These are phyloP conservation scores for Lycocerus yunnanus DNA, from an alignment of 2,888 invertebrate genomes.

Conservation along the genomic window DNA sequence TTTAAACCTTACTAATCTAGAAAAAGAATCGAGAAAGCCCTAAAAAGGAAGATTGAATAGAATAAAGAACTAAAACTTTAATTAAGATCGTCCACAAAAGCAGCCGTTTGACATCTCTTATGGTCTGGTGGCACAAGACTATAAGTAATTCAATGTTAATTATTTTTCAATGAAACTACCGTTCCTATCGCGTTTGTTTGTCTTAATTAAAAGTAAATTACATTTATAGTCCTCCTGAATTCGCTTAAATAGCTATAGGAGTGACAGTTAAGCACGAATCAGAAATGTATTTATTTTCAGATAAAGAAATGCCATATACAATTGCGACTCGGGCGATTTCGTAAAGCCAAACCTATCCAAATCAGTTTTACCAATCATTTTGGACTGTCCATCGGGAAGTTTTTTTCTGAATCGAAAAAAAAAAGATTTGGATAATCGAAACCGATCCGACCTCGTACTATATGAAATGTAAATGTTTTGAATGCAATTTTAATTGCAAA, in stretches of 20 bases:
- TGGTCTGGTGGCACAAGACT: neutral
- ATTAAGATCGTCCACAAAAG: conserved; percentile 10
- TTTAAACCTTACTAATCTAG: neutral
- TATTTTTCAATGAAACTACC: neutral
- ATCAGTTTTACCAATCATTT: no score
- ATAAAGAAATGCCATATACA: neutral
- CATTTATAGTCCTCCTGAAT: neutral
- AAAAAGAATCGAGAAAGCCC: neutral
- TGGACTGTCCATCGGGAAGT: no score
- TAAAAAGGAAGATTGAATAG: neutral
- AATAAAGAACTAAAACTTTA: conserved; percentile 17
- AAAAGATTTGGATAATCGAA: neutral
- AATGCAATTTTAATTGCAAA: neutral
- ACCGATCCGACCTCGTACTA: neutral
- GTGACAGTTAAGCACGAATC: no score
- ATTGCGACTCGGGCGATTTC: neutral
- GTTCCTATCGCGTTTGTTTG: neutral
- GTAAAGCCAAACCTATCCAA: no score
- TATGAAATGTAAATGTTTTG: neutral
- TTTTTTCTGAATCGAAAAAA: no score
- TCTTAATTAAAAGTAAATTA: neutral
- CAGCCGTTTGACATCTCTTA: neutral
- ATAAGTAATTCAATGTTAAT: neutral
- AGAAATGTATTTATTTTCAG: neutral
- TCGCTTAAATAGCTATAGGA: neutral